Conservation (phyloP, 2,113 vertebrate genomes). For the Machaerirhynchus nigripectus region DNA sequence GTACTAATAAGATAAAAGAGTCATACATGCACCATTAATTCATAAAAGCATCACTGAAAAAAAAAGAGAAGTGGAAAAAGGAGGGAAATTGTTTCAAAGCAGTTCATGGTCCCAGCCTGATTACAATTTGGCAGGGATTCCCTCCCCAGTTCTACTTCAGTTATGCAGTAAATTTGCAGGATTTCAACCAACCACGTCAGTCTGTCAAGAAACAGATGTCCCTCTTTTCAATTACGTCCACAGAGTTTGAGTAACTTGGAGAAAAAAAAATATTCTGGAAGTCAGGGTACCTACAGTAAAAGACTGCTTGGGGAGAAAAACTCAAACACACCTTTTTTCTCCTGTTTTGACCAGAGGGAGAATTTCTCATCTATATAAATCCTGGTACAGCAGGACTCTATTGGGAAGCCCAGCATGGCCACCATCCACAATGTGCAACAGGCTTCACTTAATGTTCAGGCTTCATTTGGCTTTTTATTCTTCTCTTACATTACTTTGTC, state of each 20-base stretch:
- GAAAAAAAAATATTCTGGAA: not conserved
- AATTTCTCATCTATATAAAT: not conserved
- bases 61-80: not conserved
- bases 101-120: not conserved
- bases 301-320: not conserved
- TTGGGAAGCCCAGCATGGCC: not conserved
- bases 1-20: not conserved
- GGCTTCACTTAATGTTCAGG: not conserved
- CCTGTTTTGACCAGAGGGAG: not conserved
- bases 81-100: not conserved
- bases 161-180: not conserved
- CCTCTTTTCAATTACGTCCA: not conserved
- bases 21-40: not conserved
- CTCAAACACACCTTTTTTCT: not conserved
- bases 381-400: not conserved
- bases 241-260: not conserved
- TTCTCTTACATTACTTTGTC: not conserved
- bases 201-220: not conserved
- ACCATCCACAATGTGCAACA: not conserved
- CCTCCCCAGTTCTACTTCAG: not conserved
- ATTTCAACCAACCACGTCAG: not conserved
- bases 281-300: not conserved
- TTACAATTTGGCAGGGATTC: not conserved
- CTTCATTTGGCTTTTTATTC: not conserved
- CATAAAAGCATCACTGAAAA: not conserved